A percentile compares a stretch with the other conserved stretches of the same genome.
Evolutionary conservation across 2,797 vertebrate genomes (phyloP).

Genomic region (Siniperca obscura): DNA sequence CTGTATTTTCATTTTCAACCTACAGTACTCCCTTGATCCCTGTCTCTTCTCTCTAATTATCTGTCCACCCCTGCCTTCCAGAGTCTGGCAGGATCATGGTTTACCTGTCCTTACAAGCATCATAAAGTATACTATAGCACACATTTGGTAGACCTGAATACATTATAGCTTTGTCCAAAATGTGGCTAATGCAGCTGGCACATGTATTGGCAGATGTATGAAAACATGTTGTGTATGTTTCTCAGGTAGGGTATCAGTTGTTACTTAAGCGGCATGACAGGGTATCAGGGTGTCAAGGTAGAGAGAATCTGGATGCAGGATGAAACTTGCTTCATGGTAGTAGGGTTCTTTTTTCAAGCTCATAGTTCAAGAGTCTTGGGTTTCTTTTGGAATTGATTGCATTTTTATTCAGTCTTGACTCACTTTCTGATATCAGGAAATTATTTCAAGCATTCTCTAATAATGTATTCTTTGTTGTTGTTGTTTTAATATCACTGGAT

Average conservation of each 20-base stretch:
- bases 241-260: not conserved
- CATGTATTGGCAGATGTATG: not conserved
- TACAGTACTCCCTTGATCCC: conserved; percentile 7
- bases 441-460: not conserved
- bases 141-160: conserved; percentile 30
- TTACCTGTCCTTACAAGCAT: conserved; percentile 16
- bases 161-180: conserved; percentile 19
- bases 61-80: conserved; percentile 31
- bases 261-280: not conserved
- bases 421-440: not conserved
- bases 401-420: conserved; percentile 15
- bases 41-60: conserved; percentile 30
- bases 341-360: not conserved
- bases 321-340: conserved; percentile 3
- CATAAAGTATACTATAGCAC: conserved; percentile 12
- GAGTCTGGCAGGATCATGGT: conserved; percentile 6
- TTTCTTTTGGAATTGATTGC: conserved; percentile 2
- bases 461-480: not conserved
- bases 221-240: not conserved
- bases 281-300: not conserved
- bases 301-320: not conserved
- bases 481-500: not conserved
- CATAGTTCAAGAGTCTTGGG: not conserved
- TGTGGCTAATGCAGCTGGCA: not conserved
- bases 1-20: conserved; percentile 37